A percentile compares a stretch with the other conserved stretches of the same genome.
phyloP scores from a whole-genome alignment of 1,140 invertebrate genomes.

The Hylaeus anthracinus region DNA sequence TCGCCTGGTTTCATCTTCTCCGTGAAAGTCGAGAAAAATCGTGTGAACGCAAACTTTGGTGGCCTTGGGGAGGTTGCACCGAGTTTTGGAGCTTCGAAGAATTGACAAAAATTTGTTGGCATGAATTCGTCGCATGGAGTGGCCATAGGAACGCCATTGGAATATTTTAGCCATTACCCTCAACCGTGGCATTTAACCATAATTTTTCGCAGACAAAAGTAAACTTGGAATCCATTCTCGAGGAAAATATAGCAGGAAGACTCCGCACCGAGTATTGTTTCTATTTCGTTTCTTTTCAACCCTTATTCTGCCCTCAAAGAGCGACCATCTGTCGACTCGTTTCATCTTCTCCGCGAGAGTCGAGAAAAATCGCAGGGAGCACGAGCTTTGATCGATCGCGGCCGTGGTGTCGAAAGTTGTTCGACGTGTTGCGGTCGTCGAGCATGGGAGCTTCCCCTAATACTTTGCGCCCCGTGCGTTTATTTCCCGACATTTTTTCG shows the following conservation, averaged over 20 bases:
- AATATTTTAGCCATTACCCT: too few species aligned
- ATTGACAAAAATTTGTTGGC: too few species aligned
- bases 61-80: too few species aligned
- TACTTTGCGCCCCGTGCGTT: neutral
- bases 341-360: conserved; percentile 15
- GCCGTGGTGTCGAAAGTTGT: neutral
- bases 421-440: neutral
- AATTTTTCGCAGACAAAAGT: too few species aligned
- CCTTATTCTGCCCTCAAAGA: conserved; percentile 2
- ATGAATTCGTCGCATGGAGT: too few species aligned
- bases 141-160: too few species aligned
- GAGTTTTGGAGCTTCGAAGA: too few species aligned
- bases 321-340: neutral
- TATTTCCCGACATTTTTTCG: neutral
- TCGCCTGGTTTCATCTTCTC: conserved; percentile 14
- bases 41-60: conserved; percentile 13
- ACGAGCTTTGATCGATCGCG: conserved; percentile 41
- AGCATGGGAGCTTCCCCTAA: neutral
- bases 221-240: too few species aligned
- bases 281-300: neutral
- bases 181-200: too few species aligned
- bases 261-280: neutral
- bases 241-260: neutral
- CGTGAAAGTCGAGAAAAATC: conserved; percentile 5
- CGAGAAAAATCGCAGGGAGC: conserved; percentile 16